Conservation (phyloP, 2,888 invertebrate species). For the Eupithecia subfuscata region DNA sequence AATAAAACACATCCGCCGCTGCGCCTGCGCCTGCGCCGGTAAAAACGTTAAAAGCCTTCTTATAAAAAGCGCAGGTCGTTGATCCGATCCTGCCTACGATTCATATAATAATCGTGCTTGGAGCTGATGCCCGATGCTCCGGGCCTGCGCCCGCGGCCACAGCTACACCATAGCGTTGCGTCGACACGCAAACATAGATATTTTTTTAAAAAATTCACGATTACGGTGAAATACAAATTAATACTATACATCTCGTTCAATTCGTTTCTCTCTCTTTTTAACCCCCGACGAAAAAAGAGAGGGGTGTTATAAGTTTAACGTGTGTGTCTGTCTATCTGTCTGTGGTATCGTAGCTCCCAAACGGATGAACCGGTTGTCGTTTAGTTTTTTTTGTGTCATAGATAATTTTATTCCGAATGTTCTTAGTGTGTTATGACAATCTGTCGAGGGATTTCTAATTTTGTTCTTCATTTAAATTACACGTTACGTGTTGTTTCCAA, state of each 20-base stretch:
- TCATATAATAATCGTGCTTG: slow-evolving; percentile 38
- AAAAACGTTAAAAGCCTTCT: slow-evolving; percentile 30
- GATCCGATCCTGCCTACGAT: slow-evolving; percentile 40
- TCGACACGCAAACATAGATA: neutral
- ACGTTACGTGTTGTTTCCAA: neutral
- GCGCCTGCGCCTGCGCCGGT: slow-evolving; percentile 8
- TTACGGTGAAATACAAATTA: neutral
- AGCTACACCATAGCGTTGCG: neutral
- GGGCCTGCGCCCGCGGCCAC: neutral
- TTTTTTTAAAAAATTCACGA: neutral
- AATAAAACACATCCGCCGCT: slow-evolving; percentile 15
- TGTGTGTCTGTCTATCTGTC: no score
- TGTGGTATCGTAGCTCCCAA: no score
- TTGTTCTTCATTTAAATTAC: no score
- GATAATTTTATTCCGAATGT: no score
- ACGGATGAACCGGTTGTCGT: no score
- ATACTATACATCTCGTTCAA: neutral
- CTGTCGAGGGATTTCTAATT: no score
- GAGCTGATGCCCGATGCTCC: slow-evolving; percentile 1
- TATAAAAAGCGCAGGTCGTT: slow-evolving; percentile 29
- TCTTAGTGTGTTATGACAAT: no score
- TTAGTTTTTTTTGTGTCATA: no score
- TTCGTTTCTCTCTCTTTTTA: neutral
- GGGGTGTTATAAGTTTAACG: no score
- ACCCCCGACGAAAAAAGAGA: no score